Base-by-base conservation (phyloP, 2,113 vertebrate species). In the Spea bombifrons region DNA sequence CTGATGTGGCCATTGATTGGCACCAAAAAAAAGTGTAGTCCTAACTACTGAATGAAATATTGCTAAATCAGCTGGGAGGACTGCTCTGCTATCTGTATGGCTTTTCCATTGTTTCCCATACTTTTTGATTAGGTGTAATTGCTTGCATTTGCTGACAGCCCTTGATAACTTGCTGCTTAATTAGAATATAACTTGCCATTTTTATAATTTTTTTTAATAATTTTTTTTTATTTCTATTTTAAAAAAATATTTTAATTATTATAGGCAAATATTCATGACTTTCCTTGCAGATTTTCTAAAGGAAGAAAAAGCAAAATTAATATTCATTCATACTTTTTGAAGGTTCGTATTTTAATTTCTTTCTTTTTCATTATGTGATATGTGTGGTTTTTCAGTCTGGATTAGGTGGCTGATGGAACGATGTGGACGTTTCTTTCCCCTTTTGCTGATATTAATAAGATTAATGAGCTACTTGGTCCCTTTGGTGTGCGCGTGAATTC, bases 111-210 rank as follows among this genome's bases (percentile, higher is more conserved):
- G 30, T 30, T 30, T 30, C 30, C 30, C 30, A 30, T 75, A 30
- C 48, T 8, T 16, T 71, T 7, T 30, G 8, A 71, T 9, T 71
- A 44, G 69, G 8, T 71, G 16, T 59, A 59, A 13, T 13, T 64
- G 85, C 81, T 78, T 87, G 49, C 16, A 10, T 3, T 13, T 30
- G 17, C 64, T 30, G 64, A 30, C 17, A 63, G 15, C 59, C 15
- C 30, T 30, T 30, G 30, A 30, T 30, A 30, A 30, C 84, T 86
- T 85, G 85, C 78, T 84, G 77, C 83, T 88, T 85, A 84, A 81
- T 86, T 87, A 83, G 83, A 84, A 85, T 86, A 83, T 90, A 86
- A 75, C 66, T 91, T 89, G 79, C 88, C 88, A 87, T 87, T 89
- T 91, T 66, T 85, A 89, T 81, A 84, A 84, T 87, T 82, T 83